These are phyloP conservation scores for Nasua narica DNA, from an alignment of 2,797 vertebrate genomes.

Conservation along the genomic window DNA sequence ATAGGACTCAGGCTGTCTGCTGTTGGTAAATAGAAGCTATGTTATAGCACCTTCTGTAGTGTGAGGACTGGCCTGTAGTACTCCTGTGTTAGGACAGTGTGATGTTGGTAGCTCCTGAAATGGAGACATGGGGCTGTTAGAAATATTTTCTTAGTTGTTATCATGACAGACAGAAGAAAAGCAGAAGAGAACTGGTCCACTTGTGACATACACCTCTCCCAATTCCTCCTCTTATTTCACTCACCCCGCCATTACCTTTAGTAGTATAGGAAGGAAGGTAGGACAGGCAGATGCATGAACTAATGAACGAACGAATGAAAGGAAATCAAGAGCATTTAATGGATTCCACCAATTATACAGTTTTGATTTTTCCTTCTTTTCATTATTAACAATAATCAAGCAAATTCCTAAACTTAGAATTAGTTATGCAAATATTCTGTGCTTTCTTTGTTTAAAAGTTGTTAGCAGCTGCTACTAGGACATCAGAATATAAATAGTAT, in stretches of 20 bases:
- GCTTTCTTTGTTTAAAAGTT: conserved; percentile 48
- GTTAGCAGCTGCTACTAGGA: conserved; percentile 51
- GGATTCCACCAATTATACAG: not conserved
- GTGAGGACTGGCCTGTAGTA: not conserved
- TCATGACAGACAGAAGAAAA: conserved; percentile 7
- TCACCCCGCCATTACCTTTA: not conserved
- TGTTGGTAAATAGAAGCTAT: conserved; percentile 31
- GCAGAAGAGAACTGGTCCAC: conserved; percentile 11
- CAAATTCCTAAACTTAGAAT: conserved; percentile 35
- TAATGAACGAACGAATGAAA: not conserved
- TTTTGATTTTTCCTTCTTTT: not conserved
- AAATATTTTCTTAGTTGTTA: not conserved
- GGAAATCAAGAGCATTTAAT: not conserved
- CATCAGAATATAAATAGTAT: conserved; percentile 27
- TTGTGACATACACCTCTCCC: not conserved
- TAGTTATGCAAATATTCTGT: conserved; percentile 22
- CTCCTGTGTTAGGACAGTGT: not conserved
- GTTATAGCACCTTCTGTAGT: not conserved
- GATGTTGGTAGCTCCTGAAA: not conserved
- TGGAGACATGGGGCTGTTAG: not conserved
- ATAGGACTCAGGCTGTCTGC: not conserved
- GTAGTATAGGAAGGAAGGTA: not conserved
- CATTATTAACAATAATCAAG: conserved; percentile 56
- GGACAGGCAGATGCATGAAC: not conserved
- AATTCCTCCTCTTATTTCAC: not conserved